phyloP scores from a whole-genome alignment of 2,113 vertebrate genomes.

The Platysteira castanea region DNA sequence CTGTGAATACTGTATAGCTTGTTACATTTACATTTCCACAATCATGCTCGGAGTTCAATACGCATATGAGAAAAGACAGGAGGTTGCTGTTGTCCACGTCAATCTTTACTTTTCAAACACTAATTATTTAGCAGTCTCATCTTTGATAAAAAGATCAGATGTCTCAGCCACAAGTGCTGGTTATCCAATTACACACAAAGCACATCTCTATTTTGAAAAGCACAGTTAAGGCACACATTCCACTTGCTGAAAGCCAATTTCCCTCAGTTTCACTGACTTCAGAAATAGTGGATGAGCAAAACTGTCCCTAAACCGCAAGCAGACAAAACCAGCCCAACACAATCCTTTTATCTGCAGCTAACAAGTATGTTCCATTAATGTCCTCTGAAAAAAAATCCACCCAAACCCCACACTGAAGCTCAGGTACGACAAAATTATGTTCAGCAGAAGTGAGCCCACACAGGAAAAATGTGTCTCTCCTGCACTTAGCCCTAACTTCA shows the following conservation, averaged over 20 bases:
- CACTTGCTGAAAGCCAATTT: not conserved
- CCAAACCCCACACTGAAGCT: not conserved
- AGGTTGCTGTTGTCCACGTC: not conserved
- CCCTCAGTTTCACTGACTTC: not conserved
- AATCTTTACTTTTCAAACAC: not conserved
- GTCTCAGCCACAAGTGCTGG: not conserved
- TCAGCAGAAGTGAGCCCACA: not conserved
- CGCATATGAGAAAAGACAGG: rapidly evolving
- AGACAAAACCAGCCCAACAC: not conserved
- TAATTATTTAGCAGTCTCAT: not conserved
- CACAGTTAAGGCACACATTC: not conserved
- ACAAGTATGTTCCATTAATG: not conserved
- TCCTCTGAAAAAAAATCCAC: not conserved
- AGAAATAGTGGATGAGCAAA: not conserved
- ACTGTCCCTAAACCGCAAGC: not conserved
- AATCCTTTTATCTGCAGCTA: not conserved
- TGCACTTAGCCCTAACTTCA: not conserved
- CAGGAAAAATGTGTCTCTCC: not conserved
- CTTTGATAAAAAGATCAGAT: not conserved
- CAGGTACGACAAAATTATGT: not conserved
- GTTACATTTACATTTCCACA: not conserved
- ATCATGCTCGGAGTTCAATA: not conserved
- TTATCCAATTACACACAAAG: not conserved
- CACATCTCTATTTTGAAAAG: not conserved
- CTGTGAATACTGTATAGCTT: not conserved